phyloP scores from a whole-genome alignment of 1,140 invertebrate genomes.

The Caenorhabditis briggsae region DNA sequence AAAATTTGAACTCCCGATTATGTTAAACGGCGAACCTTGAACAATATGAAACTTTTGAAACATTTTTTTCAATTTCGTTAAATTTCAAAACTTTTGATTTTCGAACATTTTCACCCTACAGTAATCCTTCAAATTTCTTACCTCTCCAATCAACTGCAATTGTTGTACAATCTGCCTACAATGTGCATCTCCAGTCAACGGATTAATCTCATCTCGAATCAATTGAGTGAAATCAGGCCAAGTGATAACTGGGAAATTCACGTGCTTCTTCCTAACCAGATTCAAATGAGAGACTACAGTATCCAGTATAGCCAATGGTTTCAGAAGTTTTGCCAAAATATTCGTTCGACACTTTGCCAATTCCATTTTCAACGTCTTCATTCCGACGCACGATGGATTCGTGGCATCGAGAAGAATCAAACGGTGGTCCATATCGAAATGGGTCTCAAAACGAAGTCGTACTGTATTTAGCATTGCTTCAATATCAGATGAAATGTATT shows the following conservation, averaged over 20 bases:
- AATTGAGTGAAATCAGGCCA: slow-evolving; percentile 83
- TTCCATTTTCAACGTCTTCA: slow-evolving; percentile 81
- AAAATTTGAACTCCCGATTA: too few species aligned
- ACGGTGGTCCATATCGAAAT: slow-evolving; percentile 81
- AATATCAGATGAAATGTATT: slow-evolving; percentile 81
- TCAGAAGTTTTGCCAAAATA: slow-evolving; percentile 80
- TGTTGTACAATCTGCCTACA: slow-evolving; percentile 83
- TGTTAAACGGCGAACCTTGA: too few species aligned
- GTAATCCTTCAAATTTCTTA: slow-evolving; percentile 77
- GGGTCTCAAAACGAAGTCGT: slow-evolving; percentile 79
- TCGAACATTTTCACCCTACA: slow-evolving; percentile 37
- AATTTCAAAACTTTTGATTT: neutral
- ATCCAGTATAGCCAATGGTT: slow-evolving; percentile 83
- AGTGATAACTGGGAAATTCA: slow-evolving; percentile 83
- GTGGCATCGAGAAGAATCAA: slow-evolving; percentile 82
- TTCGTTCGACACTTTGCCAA: slow-evolving; percentile 78
- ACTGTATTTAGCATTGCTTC: slow-evolving; percentile 80
- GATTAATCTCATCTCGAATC: slow-evolving; percentile 83
- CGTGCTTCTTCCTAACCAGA: slow-evolving; percentile 80
- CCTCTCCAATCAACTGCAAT: slow-evolving; percentile 84
- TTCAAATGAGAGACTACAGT: slow-evolving; percentile 81
- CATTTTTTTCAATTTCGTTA: too few species aligned
- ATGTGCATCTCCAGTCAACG: slow-evolving; percentile 83
- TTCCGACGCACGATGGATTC: slow-evolving; percentile 81
- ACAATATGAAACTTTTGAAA: too few species aligned